These are phyloP conservation scores for Champsocephalus esox DNA, from an alignment of 2,797 vertebrate genomes.

Conservation along the genomic window DNA sequence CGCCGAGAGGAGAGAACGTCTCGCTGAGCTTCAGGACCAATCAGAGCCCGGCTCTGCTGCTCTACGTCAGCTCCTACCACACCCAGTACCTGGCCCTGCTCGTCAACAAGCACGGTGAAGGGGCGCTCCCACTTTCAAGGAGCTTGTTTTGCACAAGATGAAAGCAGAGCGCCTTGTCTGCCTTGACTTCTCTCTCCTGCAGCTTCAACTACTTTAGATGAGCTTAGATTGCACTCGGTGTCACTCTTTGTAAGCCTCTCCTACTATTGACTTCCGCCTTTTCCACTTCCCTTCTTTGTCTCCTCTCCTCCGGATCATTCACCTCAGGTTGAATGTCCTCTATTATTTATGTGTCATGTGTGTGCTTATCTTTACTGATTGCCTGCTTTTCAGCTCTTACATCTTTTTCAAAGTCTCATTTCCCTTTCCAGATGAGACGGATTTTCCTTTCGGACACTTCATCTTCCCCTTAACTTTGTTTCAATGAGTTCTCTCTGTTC, in stretches of 20 bases:
- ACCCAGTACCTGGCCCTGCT: slow-evolving; percentile 89
- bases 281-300: background rate
- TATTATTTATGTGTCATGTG: slow-evolving; percentile 18
- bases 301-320: background rate
- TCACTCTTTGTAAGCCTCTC: background rate
- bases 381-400: background rate
- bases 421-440: background rate
- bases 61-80: slow-evolving; percentile 89
- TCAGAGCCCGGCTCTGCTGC: slow-evolving; percentile 87
- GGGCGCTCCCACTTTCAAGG: slow-evolving; percentile 19
- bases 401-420: background rate
- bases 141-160: background rate
- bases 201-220: background rate
- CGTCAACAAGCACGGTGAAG: slow-evolving; percentile 91
- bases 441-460: background rate
- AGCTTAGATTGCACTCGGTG: background rate
- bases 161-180: background rate
- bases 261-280: background rate
- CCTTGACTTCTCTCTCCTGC: background rate
- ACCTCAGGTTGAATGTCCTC: background rate
- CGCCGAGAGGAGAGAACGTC: slow-evolving; percentile 86
- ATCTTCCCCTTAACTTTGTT: background rate
- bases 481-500: background rate
- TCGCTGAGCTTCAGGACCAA: slow-evolving; percentile 89
- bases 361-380: background rate